A percentile compares a stretch with the other conserved stretches of the same genome.
Evolutionary conservation across 2,797 vertebrate species (phyloP).

Genomic region (Uromys caudimaculatus): DNA sequence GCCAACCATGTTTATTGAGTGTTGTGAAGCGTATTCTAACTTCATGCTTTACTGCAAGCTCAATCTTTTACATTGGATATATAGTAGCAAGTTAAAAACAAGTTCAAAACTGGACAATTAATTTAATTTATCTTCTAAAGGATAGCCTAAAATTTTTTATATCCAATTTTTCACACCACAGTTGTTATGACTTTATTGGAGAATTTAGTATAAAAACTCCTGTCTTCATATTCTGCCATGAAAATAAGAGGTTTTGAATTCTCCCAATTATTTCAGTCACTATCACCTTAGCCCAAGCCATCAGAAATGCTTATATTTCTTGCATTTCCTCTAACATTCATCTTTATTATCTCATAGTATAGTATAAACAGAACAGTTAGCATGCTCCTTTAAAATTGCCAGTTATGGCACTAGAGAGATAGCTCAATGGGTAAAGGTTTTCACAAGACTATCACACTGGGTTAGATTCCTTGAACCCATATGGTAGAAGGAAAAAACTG

Average conservation of each 20-base stretch:
- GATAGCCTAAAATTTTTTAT: neutral
- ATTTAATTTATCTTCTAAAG: neutral
- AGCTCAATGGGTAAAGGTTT: neutral
- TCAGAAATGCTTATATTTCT: neutral
- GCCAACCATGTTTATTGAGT: neutral
- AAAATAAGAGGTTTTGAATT: conserved; percentile 25
- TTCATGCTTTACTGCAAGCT: neutral
- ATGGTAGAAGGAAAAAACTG: neutral
- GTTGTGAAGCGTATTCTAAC: neutral
- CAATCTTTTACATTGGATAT: neutral
- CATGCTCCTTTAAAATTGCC: neutral
- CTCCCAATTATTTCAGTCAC: neutral
- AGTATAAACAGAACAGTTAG: neutral
- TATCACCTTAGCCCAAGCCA: neutral
- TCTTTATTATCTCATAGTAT: neutral
- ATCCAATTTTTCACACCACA: neutral
- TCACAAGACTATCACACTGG: neutral
- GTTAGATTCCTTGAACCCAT: neutral
- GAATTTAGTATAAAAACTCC: neutral
- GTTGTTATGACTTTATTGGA: neutral
- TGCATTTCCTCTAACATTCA: neutral
- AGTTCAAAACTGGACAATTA: neutral
- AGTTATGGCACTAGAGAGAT: too few species aligned
- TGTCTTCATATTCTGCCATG: neutral
- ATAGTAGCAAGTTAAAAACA: neutral